Conservation (phyloP, 2,888 invertebrate genomes). For the Andrena bucephala region DNA sequence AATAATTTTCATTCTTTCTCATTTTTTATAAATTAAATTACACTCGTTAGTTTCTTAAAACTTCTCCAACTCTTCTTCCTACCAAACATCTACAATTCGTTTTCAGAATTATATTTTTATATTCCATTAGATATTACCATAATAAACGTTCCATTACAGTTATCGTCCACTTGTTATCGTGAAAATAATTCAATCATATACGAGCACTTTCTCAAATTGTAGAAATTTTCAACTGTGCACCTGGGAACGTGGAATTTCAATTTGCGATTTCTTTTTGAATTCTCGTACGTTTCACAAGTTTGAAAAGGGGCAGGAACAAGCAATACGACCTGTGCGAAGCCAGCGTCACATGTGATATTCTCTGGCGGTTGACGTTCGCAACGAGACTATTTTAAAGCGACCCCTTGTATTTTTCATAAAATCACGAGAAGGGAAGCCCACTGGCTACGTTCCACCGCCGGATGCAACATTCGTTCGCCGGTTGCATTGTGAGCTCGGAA, state of each 20-base stretch:
- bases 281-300: neutral
- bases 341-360: constrained; percentile 21
- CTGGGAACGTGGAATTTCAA: constrained; percentile 36
- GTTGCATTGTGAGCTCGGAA: constrained; percentile 20
- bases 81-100: too few relatives aligned
- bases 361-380: constrained; percentile 16
- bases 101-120: too few relatives aligned
- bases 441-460: constrained; percentile 29
- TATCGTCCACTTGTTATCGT: neutral
- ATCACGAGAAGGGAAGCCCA: constrained; percentile 43
- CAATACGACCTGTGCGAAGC: constrained; percentile 20
- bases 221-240: neutral
- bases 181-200: too few relatives aligned
- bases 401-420: constrained; percentile 43
- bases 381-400: constrained; percentile 25
- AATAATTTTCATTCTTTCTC: too few relatives aligned
- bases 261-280: constrained; percentile 24
- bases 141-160: neutral
- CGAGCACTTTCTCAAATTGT: neutral
- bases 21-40: too few relatives aligned
- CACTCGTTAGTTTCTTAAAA: too few relatives aligned
- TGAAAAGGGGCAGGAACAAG: constrained; percentile 5
- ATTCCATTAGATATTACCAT: too few relatives aligned
- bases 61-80: too few relatives aligned
- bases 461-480: constrained; percentile 30